These are phyloP conservation scores for Eumaeus atala DNA, from an alignment of 1,140 invertebrate species.

Conservation along the genomic window DNA sequence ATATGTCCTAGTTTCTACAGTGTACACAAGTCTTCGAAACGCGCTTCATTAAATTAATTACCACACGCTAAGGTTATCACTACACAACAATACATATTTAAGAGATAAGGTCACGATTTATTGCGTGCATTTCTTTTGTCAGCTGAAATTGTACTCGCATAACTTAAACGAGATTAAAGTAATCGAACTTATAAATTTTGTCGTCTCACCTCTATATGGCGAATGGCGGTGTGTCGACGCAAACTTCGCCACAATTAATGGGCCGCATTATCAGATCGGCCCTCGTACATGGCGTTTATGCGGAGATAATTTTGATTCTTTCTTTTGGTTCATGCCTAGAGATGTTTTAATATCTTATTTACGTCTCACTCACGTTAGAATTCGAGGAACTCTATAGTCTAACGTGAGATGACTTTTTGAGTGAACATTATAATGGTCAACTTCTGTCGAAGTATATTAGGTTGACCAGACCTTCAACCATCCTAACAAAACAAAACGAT, in stretches of 20 bases:
- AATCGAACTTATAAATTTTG: constrained; percentile 75
- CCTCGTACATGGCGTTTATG: constrained; percentile 71
- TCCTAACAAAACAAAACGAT: no score
- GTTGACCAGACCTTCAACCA: no score
- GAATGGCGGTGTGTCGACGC: constrained; percentile 66
- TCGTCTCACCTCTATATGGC: constrained; percentile 71
- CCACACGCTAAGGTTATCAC: constrained; percentile 53
- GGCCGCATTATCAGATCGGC: constrained; percentile 68
- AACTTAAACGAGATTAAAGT: constrained; percentile 73
- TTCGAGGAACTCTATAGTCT: no score
- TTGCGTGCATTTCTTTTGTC: constrained; percentile 74
- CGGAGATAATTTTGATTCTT: constrained; percentile 69
- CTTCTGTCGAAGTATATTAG: not conserved
- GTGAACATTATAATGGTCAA: not conserved
- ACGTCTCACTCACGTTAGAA: no score
- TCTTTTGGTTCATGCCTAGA: constrained; percentile 34
- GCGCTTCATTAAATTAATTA: constrained; percentile 72
- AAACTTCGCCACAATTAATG: constrained; percentile 73
- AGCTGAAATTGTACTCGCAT: constrained; percentile 73
- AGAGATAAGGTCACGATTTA: constrained; percentile 67
- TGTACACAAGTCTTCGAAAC: no score
- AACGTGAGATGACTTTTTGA: no score
- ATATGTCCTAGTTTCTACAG: no score
- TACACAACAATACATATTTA: constrained; percentile 68
- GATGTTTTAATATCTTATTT: constrained; percentile 4